These are phyloP conservation scores for Asbolus verrucosus DNA, from an alignment of 1,140 invertebrate species.

Conservation along the genomic window DNA sequence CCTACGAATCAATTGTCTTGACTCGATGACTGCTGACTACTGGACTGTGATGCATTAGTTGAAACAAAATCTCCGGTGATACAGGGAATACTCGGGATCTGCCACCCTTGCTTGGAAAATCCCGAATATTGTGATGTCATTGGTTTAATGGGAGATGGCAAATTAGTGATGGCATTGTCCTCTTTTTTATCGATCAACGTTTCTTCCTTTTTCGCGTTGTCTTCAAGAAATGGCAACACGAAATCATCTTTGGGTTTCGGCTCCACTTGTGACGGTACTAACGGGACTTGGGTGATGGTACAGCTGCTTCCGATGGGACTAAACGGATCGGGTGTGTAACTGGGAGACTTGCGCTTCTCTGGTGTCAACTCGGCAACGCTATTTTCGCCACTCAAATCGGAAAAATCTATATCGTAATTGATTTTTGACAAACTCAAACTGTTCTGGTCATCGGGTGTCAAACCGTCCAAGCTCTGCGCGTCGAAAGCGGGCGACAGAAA, in stretches of 20 bases:
- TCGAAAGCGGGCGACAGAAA: conserved; percentile 56
- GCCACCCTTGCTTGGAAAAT: conserved; percentile 75
- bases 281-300: conserved; percentile 57
- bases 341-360: conserved; percentile 56
- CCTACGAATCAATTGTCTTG: neutral
- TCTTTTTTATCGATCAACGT: conserved; percentile 73
- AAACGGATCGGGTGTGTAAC: conserved; percentile 63
- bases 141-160: conserved; percentile 75
- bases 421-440: conserved; percentile 72
- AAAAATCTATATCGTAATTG: conserved; percentile 80
- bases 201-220: conserved; percentile 65
- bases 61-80: conserved; percentile 71
- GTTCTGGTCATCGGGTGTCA: conserved; percentile 70
- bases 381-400: conserved; percentile 77
- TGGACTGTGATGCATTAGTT: conserved; percentile 20
- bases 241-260: conserved; percentile 61
- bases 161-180: conserved; percentile 69
- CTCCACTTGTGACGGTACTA: conserved; percentile 55
- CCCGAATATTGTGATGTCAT: conserved; percentile 72
- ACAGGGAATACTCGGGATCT: conserved; percentile 80
- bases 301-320: conserved; percentile 60
- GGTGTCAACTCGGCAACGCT: conserved; percentile 71
- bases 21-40: neutral
- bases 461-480: conserved; percentile 66
- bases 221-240: conserved; percentile 64